Conservation (phyloP, 2,113 vertebrate species). For the Cyanoliseus patagonus region DNA sequence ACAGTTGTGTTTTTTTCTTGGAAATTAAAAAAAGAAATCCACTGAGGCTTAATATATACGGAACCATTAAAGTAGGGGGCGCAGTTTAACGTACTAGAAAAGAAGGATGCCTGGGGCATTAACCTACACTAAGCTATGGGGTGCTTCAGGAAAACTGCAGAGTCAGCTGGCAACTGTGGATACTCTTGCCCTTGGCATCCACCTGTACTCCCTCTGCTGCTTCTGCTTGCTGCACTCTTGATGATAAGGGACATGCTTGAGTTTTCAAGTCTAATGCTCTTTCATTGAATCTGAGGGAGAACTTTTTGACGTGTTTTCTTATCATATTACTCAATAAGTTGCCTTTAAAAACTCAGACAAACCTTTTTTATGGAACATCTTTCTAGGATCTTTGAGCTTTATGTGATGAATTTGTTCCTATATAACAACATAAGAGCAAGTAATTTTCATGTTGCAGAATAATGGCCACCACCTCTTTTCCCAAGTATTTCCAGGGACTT, state of each 20-base stretch:
- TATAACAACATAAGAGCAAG: neutral
- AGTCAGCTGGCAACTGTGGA: neutral
- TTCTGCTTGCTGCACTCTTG: neutral
- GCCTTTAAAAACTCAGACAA: neutral
- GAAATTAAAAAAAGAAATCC: neutral
- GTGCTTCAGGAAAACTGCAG: neutral
- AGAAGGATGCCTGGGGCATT: neutral
- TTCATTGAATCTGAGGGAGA: neutral
- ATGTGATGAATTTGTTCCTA: neutral
- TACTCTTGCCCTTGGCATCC: neutral
- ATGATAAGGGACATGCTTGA: accelerated
- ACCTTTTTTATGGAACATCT: neutral
- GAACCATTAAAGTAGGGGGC: neutral
- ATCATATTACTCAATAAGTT: neutral
- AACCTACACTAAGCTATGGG: neutral
- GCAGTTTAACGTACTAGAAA: neutral
- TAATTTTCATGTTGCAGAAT: neutral
- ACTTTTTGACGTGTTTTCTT: neutral
- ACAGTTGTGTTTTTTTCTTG: neutral
- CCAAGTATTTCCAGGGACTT: neutral
- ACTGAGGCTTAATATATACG: neutral
- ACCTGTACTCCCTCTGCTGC: neutral
- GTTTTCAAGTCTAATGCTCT: neutral
- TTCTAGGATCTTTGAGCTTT: neutral
- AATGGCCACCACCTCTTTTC: neutral